Base-by-base conservation (phyloP, 2,113 vertebrate species). In the Urocolius indicus region DNA sequence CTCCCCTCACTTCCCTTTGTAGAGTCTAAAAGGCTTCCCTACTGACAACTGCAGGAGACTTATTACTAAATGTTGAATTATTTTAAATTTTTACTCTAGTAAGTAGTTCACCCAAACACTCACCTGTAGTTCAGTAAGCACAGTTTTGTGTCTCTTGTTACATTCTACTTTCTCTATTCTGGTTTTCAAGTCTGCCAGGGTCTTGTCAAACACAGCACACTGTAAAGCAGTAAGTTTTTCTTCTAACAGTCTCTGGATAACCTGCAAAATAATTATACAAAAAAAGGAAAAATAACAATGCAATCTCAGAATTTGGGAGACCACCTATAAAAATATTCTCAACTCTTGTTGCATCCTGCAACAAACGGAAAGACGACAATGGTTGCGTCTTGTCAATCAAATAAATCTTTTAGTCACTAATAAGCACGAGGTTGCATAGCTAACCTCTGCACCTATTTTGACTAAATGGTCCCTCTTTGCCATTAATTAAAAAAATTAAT, bases 111-210 rank as follows among this genome's bases (percentile, higher is more conserved):
- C 93, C 30, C 16, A 58, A 10, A 24, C 62, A 96, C 94, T 91
- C 97, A 99, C 99, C 98, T 99, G 99, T 63, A 99, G 97, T 95
- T 98, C 98, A 75, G 97, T 98, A 82, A 99, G 98, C 89, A 98
- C 97, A 21, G 98, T 98, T 97, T 99, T 99, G 95, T 99, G 99
- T 93, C 98, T 99, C 51, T 98, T 98, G 95, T 96, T 98, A 96
- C 98, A 99, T 90, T 99, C 99, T 4, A 99, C 98, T 92, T 99
- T 99, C 51, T 99, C 99, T 90, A 99, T 98, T 90, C 99, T 97
- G 22, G 98, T 98, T 96, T 99, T 99, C 73, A 99, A 94, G 93
- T 99, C 99, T 61, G 98, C 98, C 86, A 99, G 96, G 93, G 97
- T 97, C 95, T 98, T 98, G 94, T 99, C 99, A 95, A 99, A 99